These are phyloP conservation scores for Phalacrocorax brasilianus DNA, from an alignment of 2,113 vertebrate genomes.

Conservation along the genomic window DNA sequence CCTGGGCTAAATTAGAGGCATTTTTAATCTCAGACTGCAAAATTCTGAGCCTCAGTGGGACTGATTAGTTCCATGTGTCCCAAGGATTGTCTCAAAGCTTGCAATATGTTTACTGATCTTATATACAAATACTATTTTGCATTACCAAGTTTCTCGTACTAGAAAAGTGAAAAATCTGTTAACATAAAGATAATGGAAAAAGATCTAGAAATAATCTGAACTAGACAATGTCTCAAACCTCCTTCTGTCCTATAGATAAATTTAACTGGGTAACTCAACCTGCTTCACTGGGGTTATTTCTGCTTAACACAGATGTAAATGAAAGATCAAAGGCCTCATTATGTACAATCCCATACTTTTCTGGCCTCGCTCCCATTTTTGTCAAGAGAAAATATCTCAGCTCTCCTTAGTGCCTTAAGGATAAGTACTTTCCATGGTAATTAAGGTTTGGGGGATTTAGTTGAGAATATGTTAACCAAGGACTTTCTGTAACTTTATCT, in stretches of 20 bases:
- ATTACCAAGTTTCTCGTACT: neutral
- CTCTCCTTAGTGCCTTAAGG: neutral
- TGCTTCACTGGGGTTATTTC: neutral
- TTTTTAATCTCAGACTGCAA: neutral
- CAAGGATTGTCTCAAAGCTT: neutral
- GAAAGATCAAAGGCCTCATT: constrained; percentile 17
- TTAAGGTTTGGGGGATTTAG: neutral
- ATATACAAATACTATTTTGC: neutral
- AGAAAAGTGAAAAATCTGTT: neutral
- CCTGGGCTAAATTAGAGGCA: no score
- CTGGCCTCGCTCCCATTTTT: neutral
- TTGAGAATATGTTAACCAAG: neutral
- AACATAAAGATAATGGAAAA: neutral
- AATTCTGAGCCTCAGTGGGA: neutral
- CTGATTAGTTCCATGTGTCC: neutral
- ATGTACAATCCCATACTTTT: neutral
- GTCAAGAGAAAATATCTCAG: constrained; percentile 15
- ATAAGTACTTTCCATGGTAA: constrained; percentile 48
- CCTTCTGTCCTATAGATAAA: neutral
- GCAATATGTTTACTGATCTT: neutral
- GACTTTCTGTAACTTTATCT: neutral
- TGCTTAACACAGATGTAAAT: neutral
- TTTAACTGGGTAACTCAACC: neutral
- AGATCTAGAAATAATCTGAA: neutral
- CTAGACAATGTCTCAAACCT: neutral